Percentiles rank a stretch among this genome's conserved stretches.
Conservation (phyloP, 2,797 vertebrate genomes). For the Microctenopoma stevenorrisi region DNA sequence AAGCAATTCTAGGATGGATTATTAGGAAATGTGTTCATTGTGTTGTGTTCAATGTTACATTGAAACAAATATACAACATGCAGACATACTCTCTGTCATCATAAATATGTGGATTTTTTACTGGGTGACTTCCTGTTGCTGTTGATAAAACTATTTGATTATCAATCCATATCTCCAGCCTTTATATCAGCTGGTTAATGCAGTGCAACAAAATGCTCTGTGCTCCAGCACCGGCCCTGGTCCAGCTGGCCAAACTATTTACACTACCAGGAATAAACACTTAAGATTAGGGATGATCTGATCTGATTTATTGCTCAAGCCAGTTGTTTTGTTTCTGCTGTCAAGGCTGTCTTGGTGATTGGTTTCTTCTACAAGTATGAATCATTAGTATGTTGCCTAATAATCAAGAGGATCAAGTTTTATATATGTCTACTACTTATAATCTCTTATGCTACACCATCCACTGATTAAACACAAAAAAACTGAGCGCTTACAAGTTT, state of each 20-base stretch:
- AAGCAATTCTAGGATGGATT: no score
- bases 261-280: slow-evolving; percentile 61
- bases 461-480: slow-evolving; percentile 35
- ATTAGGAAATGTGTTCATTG: no score
- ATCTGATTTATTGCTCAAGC: slow-evolving; percentile 57
- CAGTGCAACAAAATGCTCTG: slow-evolving; percentile 20
- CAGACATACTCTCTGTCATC: not conserved
- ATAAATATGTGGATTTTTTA: slow-evolving; percentile 22
- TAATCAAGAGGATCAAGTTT: slow-evolving; percentile 65
- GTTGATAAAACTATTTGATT: slow-evolving; percentile 24
- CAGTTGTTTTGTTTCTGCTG: slow-evolving; percentile 54
- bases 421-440: slow-evolving; percentile 37
- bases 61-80: not conserved
- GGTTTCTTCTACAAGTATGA: slow-evolving; percentile 42
- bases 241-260: slow-evolving; percentile 66
- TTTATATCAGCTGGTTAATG: slow-evolving; percentile 24
- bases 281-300: slow-evolving; percentile 46
- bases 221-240: slow-evolving; percentile 22
- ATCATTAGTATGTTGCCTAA: slow-evolving; percentile 61
- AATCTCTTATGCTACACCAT: slow-evolving; percentile 53
- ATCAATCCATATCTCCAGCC: slow-evolving; percentile 4
- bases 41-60: no score
- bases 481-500: slow-evolving; percentile 28
- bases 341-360: slow-evolving; percentile 34
- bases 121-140: slow-evolving; percentile 1